Evolutionary conservation across 2,888 invertebrate species (phyloP).

Genomic region (Tupiocoris notatus): DNA sequence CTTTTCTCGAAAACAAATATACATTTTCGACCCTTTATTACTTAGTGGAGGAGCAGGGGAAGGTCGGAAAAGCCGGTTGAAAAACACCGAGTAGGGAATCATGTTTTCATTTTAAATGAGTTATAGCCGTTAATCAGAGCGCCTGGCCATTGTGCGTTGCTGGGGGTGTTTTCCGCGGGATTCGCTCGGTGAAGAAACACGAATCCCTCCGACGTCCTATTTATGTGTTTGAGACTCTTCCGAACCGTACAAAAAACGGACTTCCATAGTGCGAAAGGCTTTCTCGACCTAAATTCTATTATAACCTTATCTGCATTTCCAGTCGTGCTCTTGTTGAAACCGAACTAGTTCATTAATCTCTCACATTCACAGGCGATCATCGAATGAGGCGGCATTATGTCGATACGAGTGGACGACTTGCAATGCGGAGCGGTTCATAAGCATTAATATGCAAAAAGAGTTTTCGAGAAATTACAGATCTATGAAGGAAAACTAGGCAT

Average conservation of each 20-base stretch:
- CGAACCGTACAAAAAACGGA: background rate
- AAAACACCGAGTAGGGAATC: conserved; percentile 45
- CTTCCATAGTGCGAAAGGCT: background rate
- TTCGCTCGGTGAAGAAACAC: background rate
- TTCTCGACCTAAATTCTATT: background rate
- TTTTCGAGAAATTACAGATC: too few species aligned
- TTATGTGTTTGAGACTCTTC: background rate
- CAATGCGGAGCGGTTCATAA: too few species aligned
- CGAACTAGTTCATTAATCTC: too few species aligned
- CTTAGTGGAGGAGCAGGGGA: too few species aligned
- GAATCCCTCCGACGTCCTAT: too few species aligned
- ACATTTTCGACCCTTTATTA: conserved; percentile 42
- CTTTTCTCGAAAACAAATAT: conserved; percentile 35
- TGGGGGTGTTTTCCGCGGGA: too few species aligned
- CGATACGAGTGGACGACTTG: too few species aligned
- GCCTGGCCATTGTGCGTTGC: conserved; percentile 12
- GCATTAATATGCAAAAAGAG: too few species aligned
- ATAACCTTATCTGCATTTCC: background rate
- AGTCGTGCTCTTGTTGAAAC: background rate
- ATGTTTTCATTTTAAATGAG: conserved; percentile 47
- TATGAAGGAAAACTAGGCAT: too few species aligned
- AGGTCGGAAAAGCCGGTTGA: conserved; percentile 15
- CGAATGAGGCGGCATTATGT: too few species aligned
- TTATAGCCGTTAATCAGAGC: conserved; percentile 45
- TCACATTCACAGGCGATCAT: too few species aligned